Base-by-base conservation (phyloP, 2,797 vertebrate genomes). In the Pseudocheirus occidentalis region DNA sequence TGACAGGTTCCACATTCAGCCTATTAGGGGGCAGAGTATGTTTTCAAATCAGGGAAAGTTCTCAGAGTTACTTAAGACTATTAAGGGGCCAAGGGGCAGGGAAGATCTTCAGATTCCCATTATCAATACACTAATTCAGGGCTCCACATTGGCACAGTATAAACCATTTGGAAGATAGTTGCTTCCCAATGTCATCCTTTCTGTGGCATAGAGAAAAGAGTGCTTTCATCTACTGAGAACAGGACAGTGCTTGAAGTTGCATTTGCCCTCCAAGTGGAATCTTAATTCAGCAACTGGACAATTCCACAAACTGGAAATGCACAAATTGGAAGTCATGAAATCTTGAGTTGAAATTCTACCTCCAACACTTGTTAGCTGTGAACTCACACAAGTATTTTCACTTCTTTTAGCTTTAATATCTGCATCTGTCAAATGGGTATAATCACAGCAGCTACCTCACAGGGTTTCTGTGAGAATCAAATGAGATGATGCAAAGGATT, bases 141-240 rank as follows among this genome's bases (percentile, higher is more conserved):
- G 5, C 34, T 73, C 5, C 34, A n/a, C 18, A 40, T 40, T 18
- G 62, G 24, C 52, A 90, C 46, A 92, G 90, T 92, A 92, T n/a
- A 56, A 94, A 94, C 93, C 96, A 93, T 5, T 52, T 94, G 57
- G 57, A 50, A 53, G 29, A 29, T 46, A 90, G 46, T 53, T 87
- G 59, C 81, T 94, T 96, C 90, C 92, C 73, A 96, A 93, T 46
- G 57, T 27, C 50, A 27, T 55, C 24, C 0, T 94, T 27, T 94
- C 55, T 93, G 57, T 73, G 34, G 96, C 95, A 97, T 87, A 73
- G n/a, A 73, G 7, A 40, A 81, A 58, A 90, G 58, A 95, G 12
- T 18, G 28, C 93, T 58, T 95, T 93, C 62, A 93, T 66, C 55
- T 93, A 40, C 92, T 66, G 94, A 94, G 31, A 5, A 59, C 87